These are phyloP conservation scores for Cataglyphis hispanica DNA, from an alignment of 1,140 invertebrate genomes.

Conservation along the genomic window DNA sequence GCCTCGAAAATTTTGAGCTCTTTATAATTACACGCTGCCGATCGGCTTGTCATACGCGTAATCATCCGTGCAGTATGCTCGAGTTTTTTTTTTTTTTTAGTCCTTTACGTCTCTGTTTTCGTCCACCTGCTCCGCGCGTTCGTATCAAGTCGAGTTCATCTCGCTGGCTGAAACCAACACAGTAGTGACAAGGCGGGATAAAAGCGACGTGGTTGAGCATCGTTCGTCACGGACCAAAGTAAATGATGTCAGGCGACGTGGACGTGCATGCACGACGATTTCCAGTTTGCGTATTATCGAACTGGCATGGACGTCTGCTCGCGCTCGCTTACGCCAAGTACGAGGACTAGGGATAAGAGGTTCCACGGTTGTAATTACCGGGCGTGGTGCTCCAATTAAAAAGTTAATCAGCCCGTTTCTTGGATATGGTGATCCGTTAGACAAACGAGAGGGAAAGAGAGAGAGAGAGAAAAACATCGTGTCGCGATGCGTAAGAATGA, in stretches of 20 bases:
- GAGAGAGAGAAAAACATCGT: background rate
- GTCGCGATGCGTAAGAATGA: conserved; percentile 6
- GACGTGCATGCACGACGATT: conserved; percentile 23
- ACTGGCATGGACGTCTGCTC: conserved; percentile 24
- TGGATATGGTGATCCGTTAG: conserved; percentile 39
- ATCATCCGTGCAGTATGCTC: conserved; percentile 14
- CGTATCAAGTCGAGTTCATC: conserved; percentile 51
- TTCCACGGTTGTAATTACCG: conserved; percentile 74
- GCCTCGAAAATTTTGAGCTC: background rate
- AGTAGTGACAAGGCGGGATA: conserved; percentile 65
- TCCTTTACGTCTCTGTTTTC: conserved; percentile 25
- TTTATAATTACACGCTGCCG: background rate
- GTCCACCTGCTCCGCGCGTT: conserved; percentile 7
- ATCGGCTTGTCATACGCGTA: conserved; percentile 53
- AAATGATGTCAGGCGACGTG: conserved; percentile 36
- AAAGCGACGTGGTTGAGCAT: conserved; percentile 46
- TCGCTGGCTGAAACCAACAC: conserved; percentile 73
- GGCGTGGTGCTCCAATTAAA: conserved; percentile 81
- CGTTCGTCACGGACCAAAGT: conserved; percentile 40
- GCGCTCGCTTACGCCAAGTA: conserved; percentile 27
- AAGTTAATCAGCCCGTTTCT: conserved; percentile 81
- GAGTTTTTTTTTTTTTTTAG: conserved; percentile 13
- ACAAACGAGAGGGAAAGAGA: conserved; percentile 29
- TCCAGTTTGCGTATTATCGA: conserved; percentile 62
- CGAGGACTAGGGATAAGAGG: conserved; percentile 44